These are phyloP conservation scores for Aphidius ervi DNA, from an alignment of 1,140 invertebrate genomes.

Conservation along the genomic window DNA sequence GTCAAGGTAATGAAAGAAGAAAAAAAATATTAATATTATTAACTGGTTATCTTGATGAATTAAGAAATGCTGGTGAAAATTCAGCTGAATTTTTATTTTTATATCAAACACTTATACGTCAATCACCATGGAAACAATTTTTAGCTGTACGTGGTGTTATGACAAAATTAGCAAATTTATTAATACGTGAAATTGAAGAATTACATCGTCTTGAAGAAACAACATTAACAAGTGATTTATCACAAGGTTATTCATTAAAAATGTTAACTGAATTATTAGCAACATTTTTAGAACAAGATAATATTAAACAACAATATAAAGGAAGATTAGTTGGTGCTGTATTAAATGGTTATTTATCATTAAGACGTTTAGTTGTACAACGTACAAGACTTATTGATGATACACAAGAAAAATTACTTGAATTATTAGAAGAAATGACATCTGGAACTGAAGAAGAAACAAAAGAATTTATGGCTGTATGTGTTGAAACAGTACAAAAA, in stretches of 20 bases:
- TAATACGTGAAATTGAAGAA: constrained; percentile 84
- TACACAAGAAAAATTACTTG: constrained; percentile 92
- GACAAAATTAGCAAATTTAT: constrained; percentile 75
- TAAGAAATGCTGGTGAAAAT: constrained; percentile 81
- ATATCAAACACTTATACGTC: constrained; percentile 79
- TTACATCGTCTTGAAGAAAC: constrained; percentile 83
- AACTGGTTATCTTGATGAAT: constrained; percentile 82
- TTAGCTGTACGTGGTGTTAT: constrained; percentile 82
- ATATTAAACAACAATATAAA: constrained; percentile 85
- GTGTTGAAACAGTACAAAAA: constrained; percentile 92
- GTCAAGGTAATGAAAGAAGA: constrained; percentile 66
- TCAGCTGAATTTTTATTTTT: constrained; percentile 86
- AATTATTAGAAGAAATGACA: constrained; percentile 94
- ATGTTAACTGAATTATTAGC: constrained; percentile 83
- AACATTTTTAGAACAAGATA: constrained; percentile 76
- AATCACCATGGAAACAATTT: constrained; percentile 89
- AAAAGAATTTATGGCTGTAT: constrained; percentile 94
- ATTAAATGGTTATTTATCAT: constrained; percentile 88
- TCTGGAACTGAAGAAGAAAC: constrained; percentile 91
- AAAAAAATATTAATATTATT: constrained; percentile 79
- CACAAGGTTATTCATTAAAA: constrained; percentile 86
- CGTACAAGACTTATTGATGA: constrained; percentile 93
- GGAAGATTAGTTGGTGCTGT: constrained; percentile 81
- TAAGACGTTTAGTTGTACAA: constrained; percentile 88
- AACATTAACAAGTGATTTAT: constrained; percentile 88